A percentile compares a stretch with the other conserved stretches of the same genome.
Evolutionary conservation across 2,888 invertebrate species (phyloP).

Genomic region (Drosophila incognita): DNA sequence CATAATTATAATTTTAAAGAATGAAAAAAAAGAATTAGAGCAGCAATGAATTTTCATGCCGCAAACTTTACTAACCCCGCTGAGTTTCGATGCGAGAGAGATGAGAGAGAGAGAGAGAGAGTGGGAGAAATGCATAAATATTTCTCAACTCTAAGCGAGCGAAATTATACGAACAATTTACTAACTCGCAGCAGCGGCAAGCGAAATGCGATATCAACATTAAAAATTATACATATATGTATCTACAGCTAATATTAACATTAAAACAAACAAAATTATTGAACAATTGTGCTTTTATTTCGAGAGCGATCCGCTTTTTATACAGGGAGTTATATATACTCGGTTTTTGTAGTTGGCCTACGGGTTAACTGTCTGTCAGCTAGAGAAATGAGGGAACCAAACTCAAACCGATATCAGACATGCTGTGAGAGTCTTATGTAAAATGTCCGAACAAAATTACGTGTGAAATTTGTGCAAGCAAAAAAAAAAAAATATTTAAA

Average conservation of each 20-base stretch:
- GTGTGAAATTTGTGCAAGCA: slow-evolving; percentile 60
- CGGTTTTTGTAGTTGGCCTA: slow-evolving; percentile 12
- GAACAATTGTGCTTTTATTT: slow-evolving; percentile 15
- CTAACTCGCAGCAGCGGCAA: slow-evolving; percentile 63
- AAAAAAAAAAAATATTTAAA: slow-evolving; percentile 45
- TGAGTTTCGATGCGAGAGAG: slow-evolving; percentile 32
- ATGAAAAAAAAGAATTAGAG: slow-evolving; percentile 12
- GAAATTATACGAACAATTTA: slow-evolving; percentile 44
- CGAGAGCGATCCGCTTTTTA: background rate
- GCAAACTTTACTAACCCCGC: slow-evolving; percentile 56
- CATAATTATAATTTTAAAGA: slow-evolving; percentile 52
- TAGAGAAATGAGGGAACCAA: too few relatives aligned
- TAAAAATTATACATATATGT: slow-evolving; percentile 49
- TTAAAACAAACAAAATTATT: slow-evolving; percentile 29
- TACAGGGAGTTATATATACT: too few relatives aligned
- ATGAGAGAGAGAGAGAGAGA: slow-evolving; percentile 1
- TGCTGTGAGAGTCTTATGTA: slow-evolving; percentile 69
- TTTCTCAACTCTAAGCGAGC: slow-evolving; percentile 44
- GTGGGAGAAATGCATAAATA: slow-evolving; percentile 6
- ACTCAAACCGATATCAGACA: slow-evolving; percentile 23
- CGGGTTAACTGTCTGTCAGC: background rate
- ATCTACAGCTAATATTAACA: slow-evolving; percentile 59
- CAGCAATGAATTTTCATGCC: slow-evolving; percentile 40
- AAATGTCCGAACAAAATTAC: slow-evolving; percentile 67
- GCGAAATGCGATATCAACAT: slow-evolving; percentile 57